These are phyloP conservation scores for Perizoma affinitatum DNA, from an alignment of 2,888 invertebrate species.

Conservation along the genomic window DNA sequence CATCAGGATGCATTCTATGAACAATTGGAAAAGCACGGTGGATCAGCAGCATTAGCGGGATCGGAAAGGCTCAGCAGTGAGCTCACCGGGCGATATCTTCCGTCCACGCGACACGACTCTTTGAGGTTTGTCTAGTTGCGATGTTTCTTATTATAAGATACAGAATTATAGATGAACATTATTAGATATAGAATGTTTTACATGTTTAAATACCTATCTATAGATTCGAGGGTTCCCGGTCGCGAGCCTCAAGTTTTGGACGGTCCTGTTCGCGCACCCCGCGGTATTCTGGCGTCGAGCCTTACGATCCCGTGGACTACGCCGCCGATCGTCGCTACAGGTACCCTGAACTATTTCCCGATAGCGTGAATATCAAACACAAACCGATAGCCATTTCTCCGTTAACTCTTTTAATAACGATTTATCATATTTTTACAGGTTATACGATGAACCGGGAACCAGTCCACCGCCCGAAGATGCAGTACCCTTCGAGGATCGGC, in stretches of 20 bases:
- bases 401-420: background rate
- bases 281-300: slow-evolving; percentile 69
- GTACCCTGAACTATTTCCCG: slow-evolving; percentile 43
- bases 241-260: slow-evolving; percentile 76
- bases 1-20: slow-evolving; percentile 96
- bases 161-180: no score
- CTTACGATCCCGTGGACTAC: slow-evolving; percentile 79
- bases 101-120: slow-evolving; percentile 68
- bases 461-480: slow-evolving; percentile 88
- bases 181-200: background rate
- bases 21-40: slow-evolving; percentile 91
- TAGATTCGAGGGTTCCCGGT: slow-evolving; percentile 74
- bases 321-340: slow-evolving; percentile 78
- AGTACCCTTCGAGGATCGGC: slow-evolving; percentile 73
- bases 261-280: slow-evolving; percentile 71
- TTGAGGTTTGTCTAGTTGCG: slow-evolving; percentile 48
- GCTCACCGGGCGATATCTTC: slow-evolving; percentile 61
- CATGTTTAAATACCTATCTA: no score
- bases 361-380: background rate
- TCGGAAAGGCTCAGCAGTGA: slow-evolving; percentile 69
- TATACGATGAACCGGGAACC: slow-evolving; percentile 78
- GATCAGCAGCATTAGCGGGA: slow-evolving; percentile 84
- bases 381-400: background rate
- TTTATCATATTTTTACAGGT: slow-evolving; percentile 50
- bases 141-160: no score